Evolutionary conservation across 1,140 invertebrate species (phyloP).

Genomic region (Nylanderia fulva): DNA sequence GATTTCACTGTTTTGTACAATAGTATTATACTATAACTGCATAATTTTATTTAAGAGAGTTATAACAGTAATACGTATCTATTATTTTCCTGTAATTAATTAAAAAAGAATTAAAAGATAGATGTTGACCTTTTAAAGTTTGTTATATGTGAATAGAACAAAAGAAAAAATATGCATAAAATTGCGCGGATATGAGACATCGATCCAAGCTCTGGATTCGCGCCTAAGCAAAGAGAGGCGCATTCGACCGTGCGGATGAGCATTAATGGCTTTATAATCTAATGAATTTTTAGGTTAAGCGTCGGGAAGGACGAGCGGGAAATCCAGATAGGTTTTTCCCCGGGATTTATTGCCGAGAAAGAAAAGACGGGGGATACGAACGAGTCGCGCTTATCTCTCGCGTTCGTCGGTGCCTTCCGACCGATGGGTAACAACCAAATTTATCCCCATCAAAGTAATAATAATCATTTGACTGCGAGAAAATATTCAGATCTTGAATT

Average conservation of each 20-base stretch:
- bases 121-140: background rate
- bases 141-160: background rate
- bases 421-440: constrained; percentile 40
- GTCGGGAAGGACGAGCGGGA: constrained; percentile 71
- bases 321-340: constrained; percentile 76
- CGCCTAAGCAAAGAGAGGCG: constrained; percentile 63
- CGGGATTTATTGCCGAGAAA: constrained; percentile 80
- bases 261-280: constrained; percentile 84
- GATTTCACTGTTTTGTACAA: too few species aligned
- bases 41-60: background rate
- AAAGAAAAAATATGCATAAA: background rate
- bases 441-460: constrained; percentile 6
- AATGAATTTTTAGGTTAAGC: constrained; percentile 83
- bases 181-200: constrained; percentile 29
- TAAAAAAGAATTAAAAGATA: background rate
- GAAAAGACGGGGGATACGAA: constrained; percentile 70
- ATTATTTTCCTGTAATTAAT: background rate
- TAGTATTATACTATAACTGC: too few species aligned
- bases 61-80: background rate
- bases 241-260: constrained; percentile 78
- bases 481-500: background rate
- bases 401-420: constrained; percentile 70
- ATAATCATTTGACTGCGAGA: constrained; percentile 3
- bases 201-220: constrained; percentile 59
- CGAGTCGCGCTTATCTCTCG: constrained; percentile 75